These are phyloP conservation scores for Liodrosophila aerea DNA, from an alignment of 2,888 invertebrate species.

Conservation along the genomic window DNA sequence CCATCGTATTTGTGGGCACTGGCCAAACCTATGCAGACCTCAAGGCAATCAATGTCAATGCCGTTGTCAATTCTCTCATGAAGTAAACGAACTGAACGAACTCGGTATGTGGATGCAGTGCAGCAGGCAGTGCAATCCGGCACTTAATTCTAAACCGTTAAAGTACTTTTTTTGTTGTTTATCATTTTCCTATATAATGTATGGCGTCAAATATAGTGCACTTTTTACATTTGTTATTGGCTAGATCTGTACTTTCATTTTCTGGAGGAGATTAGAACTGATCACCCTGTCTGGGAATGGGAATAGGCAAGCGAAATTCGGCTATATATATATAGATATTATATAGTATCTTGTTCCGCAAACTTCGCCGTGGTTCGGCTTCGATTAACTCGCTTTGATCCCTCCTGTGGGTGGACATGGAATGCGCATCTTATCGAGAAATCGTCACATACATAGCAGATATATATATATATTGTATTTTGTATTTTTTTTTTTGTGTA, in stretches of 20 bases:
- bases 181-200: slow-evolving; percentile 13
- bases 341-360: too few relatives aligned
- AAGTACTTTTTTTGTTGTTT: slow-evolving; percentile 11
- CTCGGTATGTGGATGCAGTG: too few relatives aligned
- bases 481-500: slow-evolving; percentile 24
- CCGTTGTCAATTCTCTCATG: slow-evolving; percentile 97
- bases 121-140: too few relatives aligned
- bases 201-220: slow-evolving; percentile 38
- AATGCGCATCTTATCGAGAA: not conserved
- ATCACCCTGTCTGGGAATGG: too few relatives aligned
- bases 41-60: slow-evolving; percentile 96
- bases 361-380: too few relatives aligned
- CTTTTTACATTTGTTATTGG: slow-evolving; percentile 51
- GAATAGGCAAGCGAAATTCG: too few relatives aligned
- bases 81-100: slow-evolving; percentile 86
- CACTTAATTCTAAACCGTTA: slow-evolving; percentile 22
- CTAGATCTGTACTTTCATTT: slow-evolving; percentile 1
- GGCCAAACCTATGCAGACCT: slow-evolving; percentile 99
- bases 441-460: not conserved
- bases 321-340: too few relatives aligned
- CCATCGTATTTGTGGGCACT: slow-evolving; percentile 96
- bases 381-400: too few relatives aligned
- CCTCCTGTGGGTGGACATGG: too few relatives aligned
- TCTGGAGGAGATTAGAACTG: not conserved
- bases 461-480: slow-evolving; percentile 19